Evolutionary conservation across 2,113 vertebrate species (phyloP), one percentile per base, ranked within the genome.

Genomic region (Suricata suricatta): DNA sequence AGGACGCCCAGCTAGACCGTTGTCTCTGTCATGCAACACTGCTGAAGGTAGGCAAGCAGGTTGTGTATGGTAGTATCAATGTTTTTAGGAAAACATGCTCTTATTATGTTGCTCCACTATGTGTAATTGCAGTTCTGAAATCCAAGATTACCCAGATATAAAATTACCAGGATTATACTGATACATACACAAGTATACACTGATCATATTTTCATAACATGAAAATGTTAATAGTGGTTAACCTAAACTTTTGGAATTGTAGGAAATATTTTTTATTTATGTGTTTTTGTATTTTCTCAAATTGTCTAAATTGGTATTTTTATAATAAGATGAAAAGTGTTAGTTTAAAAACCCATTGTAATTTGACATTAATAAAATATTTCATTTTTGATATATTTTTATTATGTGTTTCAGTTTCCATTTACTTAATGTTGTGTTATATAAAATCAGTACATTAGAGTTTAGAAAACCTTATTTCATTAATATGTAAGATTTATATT

Each of bases 261-360:
- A 57, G 41, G 10, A 63, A 33, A 57, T 41, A 77, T 25, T 64
- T 93, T 80, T 72, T 29, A 76, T 71, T 60, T 81, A 29, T 79
- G 17, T 72, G 5, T 52, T 93, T 91, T 74, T 90, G 1, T 64
- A 47, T 74, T 64, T 86, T 91, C 19, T 33, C 7, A 71, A 47
- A n/a, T 86, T 88, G 44, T 83, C 66, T 63, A 92, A 90, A 81
- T 50, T 84, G 11, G 52, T 76, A 81, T 71, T 83, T 92, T 76
- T 60, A 50, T 50, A 50, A 50, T 35, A 82, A 80, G 12, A 94
- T 33, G 11, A 82, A 92, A 93, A 93, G 5, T 57, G 6, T 80
- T 69, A 60, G 68, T 69, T 72, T 68, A 83, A 88, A 88, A 88
- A 54, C 3, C 7, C 33, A 92, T 7, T 81, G 29, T 64, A 91